Evolutionary conservation across 2,113 vertebrate genomes (phyloP).

Genomic region (Xenopus borealis): DNA sequence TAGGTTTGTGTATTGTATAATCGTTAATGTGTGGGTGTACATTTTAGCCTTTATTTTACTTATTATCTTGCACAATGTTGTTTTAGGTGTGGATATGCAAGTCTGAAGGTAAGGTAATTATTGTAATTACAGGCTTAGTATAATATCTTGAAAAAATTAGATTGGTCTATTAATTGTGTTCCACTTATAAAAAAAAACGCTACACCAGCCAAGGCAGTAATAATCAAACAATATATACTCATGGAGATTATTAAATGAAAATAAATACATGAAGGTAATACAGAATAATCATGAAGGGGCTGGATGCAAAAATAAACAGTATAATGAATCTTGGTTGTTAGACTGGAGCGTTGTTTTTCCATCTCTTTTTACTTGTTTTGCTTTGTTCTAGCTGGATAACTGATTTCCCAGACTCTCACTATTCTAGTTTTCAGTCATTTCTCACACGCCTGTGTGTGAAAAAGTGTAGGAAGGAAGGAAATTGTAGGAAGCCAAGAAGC

Average conservation of each 20-base stretch:
- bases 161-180: conserved; percentile 16
- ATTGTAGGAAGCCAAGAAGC: conserved; percentile 23
- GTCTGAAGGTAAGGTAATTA: conserved; percentile 6
- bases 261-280: neutral
- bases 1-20: neutral
- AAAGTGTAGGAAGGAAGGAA: conserved; percentile 40
- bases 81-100: neutral
- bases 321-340: neutral
- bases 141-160: conserved; percentile 29
- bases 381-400: conserved; percentile 6
- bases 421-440: conserved; percentile 27
- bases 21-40: neutral
- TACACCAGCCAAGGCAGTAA: conserved; percentile 8
- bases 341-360: neutral
- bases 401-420: conserved; percentile 10
- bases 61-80: neutral
- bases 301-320: conserved; percentile 8
- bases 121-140: neutral
- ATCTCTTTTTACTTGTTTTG: conserved; percentile 5
- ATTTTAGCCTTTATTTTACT: neutral
- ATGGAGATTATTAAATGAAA: neutral
- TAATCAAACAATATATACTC: neutral
- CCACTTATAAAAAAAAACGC: conserved; percentile 10
- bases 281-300: neutral
- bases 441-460: conserved; percentile 34